phyloP scores from a whole-genome alignment of 2,888 invertebrate species.

The Nudaria mundana region DNA sequence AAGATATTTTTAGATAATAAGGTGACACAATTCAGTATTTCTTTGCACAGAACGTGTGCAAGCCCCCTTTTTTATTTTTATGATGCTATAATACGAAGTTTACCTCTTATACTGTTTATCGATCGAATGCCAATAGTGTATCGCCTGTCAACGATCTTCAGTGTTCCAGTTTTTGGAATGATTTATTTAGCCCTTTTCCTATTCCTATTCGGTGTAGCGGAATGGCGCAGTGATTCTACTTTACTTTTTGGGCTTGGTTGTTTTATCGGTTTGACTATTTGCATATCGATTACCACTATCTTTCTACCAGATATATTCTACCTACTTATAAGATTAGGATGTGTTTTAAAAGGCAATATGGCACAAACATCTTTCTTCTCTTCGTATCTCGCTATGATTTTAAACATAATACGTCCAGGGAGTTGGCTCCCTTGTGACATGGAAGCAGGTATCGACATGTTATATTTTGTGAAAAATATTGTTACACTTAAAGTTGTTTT shows the following conservation, averaged over 20 bases:
- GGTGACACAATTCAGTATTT: constrained; percentile 55
- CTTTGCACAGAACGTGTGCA: constrained; percentile 43
- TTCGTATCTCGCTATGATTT: too few relatives aligned
- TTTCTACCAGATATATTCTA: too few relatives aligned
- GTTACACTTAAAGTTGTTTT: too few relatives aligned
- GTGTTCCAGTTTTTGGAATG: constrained; percentile 3
- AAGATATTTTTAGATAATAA: constrained; percentile 36
- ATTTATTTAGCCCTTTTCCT: constrained; percentile 6
- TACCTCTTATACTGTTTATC: constrained; percentile 54
- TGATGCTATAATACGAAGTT: constrained; percentile 50
- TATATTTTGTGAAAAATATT: too few relatives aligned
- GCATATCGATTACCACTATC: constrained; percentile 11
- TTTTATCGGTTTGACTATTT: neutral
- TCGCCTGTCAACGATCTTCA: constrained; percentile 19
- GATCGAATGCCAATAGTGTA: constrained; percentile 35
- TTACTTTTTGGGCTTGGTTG: neutral
- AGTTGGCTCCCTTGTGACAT: too few relatives aligned
- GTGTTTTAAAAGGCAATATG: too few relatives aligned
- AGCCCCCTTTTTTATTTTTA: constrained; percentile 53
- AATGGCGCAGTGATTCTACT: constrained; percentile 3
- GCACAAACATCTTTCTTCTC: too few relatives aligned
- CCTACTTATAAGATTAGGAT: too few relatives aligned
- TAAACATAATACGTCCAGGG: too few relatives aligned
- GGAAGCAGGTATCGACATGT: too few relatives aligned
- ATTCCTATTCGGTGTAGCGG: constrained; percentile 1